These are phyloP conservation scores for Plecotus auritus DNA, from an alignment of 2,113 vertebrate genomes.

Conservation along the genomic window DNA sequence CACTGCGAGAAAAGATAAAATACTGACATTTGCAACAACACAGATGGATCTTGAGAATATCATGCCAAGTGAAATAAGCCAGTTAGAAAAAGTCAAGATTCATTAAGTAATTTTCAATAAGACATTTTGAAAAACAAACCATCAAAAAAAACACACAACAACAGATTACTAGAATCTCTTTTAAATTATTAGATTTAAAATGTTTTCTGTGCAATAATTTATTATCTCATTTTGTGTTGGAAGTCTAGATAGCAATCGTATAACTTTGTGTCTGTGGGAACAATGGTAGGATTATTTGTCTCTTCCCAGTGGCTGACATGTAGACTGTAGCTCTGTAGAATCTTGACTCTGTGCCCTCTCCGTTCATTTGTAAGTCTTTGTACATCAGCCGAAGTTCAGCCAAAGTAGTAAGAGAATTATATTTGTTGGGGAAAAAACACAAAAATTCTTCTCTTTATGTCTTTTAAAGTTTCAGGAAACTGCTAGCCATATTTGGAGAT, in stretches of 20 bases:
- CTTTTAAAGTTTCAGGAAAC: not conserved
- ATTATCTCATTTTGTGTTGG: not conserved
- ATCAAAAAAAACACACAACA: not conserved
- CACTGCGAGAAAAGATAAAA: not conserved
- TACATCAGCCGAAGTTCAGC: not conserved
- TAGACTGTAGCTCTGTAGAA: not conserved
- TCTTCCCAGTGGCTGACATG: not conserved
- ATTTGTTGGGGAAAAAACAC: not conserved
- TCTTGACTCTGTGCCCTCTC: not conserved
- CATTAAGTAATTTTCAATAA: not conserved
- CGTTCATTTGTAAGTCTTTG: not conserved
- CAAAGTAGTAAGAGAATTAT: not conserved
- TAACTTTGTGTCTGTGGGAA: not conserved
- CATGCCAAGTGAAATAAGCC: not conserved
- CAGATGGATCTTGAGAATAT: not conserved
- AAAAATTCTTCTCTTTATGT: not conserved
- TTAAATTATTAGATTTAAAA: not conserved
- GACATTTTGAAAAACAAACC: not conserved
- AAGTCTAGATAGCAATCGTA: not conserved
- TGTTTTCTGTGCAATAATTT: not conserved
- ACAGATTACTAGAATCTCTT: not conserved
- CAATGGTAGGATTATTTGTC: not conserved
- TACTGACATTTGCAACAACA: not conserved
- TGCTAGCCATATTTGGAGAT: not conserved
- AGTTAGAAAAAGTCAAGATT: not conserved